phyloP scores from a whole-genome alignment of 2,113 vertebrate genomes.

The Corythornis madagascariensis region DNA sequence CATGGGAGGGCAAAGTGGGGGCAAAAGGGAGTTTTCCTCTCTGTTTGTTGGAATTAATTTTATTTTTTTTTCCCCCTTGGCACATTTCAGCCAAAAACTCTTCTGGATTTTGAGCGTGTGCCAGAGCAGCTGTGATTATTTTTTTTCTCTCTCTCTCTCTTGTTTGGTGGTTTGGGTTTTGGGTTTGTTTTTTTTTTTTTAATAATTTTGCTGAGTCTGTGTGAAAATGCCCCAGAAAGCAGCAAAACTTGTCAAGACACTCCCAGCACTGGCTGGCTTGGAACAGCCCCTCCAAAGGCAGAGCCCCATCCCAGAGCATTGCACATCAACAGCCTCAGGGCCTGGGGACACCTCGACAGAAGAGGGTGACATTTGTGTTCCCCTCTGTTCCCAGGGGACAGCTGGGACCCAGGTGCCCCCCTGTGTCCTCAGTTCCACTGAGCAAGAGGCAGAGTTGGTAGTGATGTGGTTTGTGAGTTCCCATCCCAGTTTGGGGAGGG shows the following conservation, averaged over 20 bases:
- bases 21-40: not conserved
- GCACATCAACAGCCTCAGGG: accelerated
- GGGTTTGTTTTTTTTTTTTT: no score
- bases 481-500: not conserved
- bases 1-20: not conserved
- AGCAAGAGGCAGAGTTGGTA: not conserved
- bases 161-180: not conserved
- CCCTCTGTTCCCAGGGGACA: not conserved
- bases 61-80: not conserved
- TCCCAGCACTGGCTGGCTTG: accelerated
- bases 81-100: conserved; percentile 8
- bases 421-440: accelerated
- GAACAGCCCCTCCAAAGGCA: not conserved
- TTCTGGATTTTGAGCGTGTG: not conserved
- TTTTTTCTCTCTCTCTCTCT: not conserved
- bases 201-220: conserved; percentile 56
- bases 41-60: not conserved
- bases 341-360: not conserved
- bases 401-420: not conserved
- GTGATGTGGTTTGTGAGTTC: not conserved
- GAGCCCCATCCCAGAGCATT: not conserved
- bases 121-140: conserved; percentile 52
- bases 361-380: not conserved
- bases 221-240: conserved; percentile 58
- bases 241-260: not conserved